Conservation (phyloP, 2,888 invertebrate genomes). For the Agrotis puta region DNA sequence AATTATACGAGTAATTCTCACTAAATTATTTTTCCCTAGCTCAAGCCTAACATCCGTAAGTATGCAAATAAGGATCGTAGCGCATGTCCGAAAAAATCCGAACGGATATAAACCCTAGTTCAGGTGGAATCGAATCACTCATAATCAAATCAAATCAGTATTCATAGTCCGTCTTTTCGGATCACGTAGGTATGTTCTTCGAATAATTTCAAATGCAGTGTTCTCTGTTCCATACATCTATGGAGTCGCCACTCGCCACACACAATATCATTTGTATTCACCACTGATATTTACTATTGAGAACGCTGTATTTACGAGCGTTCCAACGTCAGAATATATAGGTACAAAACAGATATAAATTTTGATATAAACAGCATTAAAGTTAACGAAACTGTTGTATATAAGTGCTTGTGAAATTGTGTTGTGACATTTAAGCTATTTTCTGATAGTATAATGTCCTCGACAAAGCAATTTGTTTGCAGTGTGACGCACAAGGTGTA, state of each 20-base stretch:
- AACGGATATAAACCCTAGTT: background rate
- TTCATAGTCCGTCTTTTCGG: constrained; percentile 41
- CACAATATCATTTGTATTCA: constrained; percentile 73
- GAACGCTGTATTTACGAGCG: constrained; percentile 62
- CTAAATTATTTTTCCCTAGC: background rate
- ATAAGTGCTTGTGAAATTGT: constrained; percentile 26
- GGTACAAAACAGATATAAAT: constrained; percentile 46
- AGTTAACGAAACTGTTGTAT: constrained; percentile 41
- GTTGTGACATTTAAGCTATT: constrained; percentile 46
- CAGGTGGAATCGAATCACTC: constrained; percentile 23
- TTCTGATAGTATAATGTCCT: constrained; percentile 15
- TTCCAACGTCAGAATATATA: constrained; percentile 43
- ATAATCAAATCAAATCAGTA: constrained; percentile 54
- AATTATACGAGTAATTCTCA: too few relatives aligned
- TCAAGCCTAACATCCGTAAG: too few relatives aligned
- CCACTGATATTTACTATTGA: constrained; percentile 56
- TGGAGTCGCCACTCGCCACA: constrained; percentile 38
- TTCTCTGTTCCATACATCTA: constrained; percentile 39
- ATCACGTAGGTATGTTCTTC: constrained; percentile 65
- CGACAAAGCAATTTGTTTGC: background rate
- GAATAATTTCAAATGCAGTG: constrained; percentile 66
- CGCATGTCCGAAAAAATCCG: background rate
- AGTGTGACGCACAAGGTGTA: background rate
- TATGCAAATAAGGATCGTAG: too few relatives aligned
- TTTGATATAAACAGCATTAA: constrained; percentile 50